Percentiles rank a stretch among this genome's conserved stretches.
These are phyloP conservation scores for Cheilosia pagana DNA, from an alignment of 2,888 invertebrate species.

Conservation along the genomic window DNA sequence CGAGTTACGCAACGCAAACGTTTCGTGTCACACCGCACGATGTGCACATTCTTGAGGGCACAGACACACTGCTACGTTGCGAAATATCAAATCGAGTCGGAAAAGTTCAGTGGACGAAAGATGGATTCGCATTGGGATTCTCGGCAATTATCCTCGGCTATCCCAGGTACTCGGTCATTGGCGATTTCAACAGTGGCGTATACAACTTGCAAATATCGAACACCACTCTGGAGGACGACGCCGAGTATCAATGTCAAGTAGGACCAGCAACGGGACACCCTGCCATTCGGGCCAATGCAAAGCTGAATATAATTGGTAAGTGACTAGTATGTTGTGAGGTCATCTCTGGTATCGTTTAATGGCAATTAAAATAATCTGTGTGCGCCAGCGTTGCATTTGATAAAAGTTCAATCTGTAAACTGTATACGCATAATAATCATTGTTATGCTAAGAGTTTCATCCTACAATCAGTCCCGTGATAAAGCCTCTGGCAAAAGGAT, in stretches of 20 bases:
- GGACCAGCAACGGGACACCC: slow-evolving; percentile 92
- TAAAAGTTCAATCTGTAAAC: slow-evolving; percentile 37
- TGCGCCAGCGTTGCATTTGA: slow-evolving; percentile 32
- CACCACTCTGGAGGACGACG: slow-evolving; percentile 95
- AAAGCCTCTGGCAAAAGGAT: slow-evolving; percentile 68
- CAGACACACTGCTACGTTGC: slow-evolving; percentile 92
- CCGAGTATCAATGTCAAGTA: slow-evolving; percentile 98
- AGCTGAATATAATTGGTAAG: slow-evolving; percentile 95
- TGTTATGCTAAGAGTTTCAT: slow-evolving; percentile 63
- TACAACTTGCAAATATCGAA: slow-evolving; percentile 96
- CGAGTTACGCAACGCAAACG: slow-evolving; percentile 87
- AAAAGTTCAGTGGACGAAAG: slow-evolving; percentile 97
- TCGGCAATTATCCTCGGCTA: slow-evolving; percentile 91
- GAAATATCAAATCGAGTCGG: slow-evolving; percentile 93
- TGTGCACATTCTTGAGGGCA: slow-evolving; percentile 92
- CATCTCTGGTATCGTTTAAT: no score
- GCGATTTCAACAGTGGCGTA: slow-evolving; percentile 91
- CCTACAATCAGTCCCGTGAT: slow-evolving; percentile 66
- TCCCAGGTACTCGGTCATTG: slow-evolving; percentile 94
- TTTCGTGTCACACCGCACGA: slow-evolving; percentile 91
- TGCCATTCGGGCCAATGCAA: slow-evolving; percentile 93
- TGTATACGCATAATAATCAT: slow-evolving; percentile 47
- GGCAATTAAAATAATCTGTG: no score
- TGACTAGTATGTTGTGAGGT: slow-evolving; percentile 77
- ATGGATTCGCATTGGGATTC: slow-evolving; percentile 94